Base-by-base conservation (phyloP, 92 coral and sea anemone species). In the Blastomussa wellsi region DNA sequence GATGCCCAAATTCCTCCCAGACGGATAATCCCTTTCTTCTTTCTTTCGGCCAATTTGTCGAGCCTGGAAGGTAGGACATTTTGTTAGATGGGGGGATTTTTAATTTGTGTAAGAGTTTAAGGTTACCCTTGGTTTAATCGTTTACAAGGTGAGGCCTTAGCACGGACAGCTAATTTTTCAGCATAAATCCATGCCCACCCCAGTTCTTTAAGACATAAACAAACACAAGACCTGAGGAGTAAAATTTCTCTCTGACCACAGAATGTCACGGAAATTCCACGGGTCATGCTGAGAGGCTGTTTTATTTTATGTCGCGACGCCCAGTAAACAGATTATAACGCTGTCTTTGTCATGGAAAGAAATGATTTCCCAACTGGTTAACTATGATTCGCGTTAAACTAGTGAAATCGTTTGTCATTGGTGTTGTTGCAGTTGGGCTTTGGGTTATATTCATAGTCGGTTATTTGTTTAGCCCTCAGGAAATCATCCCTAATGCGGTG, bases 361-460 rank as follows among this genome's bases (percentile, higher is more conserved):
- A 49, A 32, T 28, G 7, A 37, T 28, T 70, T 17, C 10, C 24
- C 28, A 44, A 22, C 3, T 36, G 51, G 57, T 19, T 7, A 39
- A 82, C 20, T 22, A 82, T 82, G 86, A 51, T 26, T 51, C 86
- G 78, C 19, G 15, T 33, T 1, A 49, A 0, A 2, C 37, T 52
- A 20, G 59, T 71, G 76, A 82, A 57, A 52, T 20, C 55, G 36
- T 49, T 82, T 33, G 22, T 13, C 33, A 22, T 82, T 36, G 69
- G 52, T 39, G 38, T 70, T 17, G 38, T 72, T 10, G 55, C 44
- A 26, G 41, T 82, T 19, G 67, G 53, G 4, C 39, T 72, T 16
- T 70, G 86, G 86, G 78, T 68, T 14, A 26, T 82, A 36, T 52
- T 82, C 8, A 17, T 82, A 19, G 70, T 47, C n/a, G 24, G 52